Evolutionary conservation across 2,797 vertebrate species (phyloP).

Genomic region (Gymnothorax reevesii): DNA sequence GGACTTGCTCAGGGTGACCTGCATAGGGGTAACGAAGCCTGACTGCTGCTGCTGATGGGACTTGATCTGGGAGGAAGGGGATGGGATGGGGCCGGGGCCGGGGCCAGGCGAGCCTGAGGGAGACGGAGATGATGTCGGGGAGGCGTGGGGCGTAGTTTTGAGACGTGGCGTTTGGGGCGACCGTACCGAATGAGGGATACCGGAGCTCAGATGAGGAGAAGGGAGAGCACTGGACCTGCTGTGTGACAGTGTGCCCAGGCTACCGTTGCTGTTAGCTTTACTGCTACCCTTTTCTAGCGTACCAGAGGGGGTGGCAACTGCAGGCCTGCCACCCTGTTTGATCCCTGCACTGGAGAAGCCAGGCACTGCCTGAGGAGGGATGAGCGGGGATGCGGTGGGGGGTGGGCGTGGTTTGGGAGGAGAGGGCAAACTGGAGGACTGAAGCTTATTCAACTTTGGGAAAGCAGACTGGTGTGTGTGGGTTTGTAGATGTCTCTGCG

Average conservation of each 20-base stretch:
- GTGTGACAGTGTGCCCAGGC: conserved; percentile 50
- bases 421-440: conserved; percentile 56
- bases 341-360: conserved; percentile 53
- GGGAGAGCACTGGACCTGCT: neutral
- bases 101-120: conserved; percentile 55
- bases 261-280: conserved; percentile 46
- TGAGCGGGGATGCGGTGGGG: conserved; percentile 71
- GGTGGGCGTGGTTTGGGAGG: conserved; percentile 71
- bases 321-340: conserved; percentile 37
- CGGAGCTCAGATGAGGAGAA: conserved; percentile 40
- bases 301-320: conserved; percentile 34
- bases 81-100: conserved; percentile 66
- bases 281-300: conserved; percentile 54
- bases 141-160: conserved; percentile 3
- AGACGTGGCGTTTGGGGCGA: conserved; percentile 46
- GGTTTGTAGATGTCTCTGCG: conserved; percentile 61
- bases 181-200: conserved; percentile 56
- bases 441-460: conserved; percentile 56
- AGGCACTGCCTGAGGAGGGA: conserved; percentile 70
- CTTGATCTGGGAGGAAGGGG: conserved; percentile 60
- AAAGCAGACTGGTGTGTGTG: conserved; percentile 55
- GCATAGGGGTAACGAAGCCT: conserved; percentile 91
- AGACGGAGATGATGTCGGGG: conserved; percentile 41
- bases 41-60: conserved; percentile 82
- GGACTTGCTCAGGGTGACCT: conserved; percentile 93